Evolutionary conservation across 2,797 vertebrate genomes (phyloP).

Genomic region (Ibycter americanus): DNA sequence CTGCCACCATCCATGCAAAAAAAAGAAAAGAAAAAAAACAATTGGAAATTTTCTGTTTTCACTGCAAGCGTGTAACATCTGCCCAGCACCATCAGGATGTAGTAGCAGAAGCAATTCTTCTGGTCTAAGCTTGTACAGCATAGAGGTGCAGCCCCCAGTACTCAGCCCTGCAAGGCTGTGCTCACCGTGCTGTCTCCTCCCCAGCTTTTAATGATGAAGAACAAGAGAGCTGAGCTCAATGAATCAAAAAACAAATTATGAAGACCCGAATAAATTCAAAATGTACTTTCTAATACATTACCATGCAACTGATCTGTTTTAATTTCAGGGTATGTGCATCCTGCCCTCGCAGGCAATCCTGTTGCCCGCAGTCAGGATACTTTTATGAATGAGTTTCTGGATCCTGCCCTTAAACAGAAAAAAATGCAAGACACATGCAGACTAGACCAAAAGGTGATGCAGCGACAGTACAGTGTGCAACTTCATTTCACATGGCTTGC

Average conservation of each 20-base stretch:
- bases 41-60: not conserved
- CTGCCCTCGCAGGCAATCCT: not conserved
- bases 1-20: not conserved
- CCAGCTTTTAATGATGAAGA: not conserved
- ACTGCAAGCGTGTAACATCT: not conserved
- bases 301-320: not conserved
- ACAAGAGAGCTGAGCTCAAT: not conserved
- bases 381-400: not conserved
- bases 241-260: not conserved
- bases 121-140: accelerated
- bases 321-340: not conserved
- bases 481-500: not conserved
- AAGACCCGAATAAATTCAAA: not conserved
- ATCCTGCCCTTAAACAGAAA: not conserved
- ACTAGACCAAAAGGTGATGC: not conserved
- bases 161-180: not conserved
- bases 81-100: not conserved
- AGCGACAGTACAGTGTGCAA: not conserved
- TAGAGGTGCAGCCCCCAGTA: not conserved
- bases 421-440: not conserved
- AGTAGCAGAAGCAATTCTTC: not conserved
- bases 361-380: not conserved
- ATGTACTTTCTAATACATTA: not conserved
- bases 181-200: not conserved
- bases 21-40: not conserved